A percentile compares a stretch with the other conserved stretches of the same genome.
Conservation (phyloP, 2,113 vertebrate species). For the Sceloporus tristichus region DNA sequence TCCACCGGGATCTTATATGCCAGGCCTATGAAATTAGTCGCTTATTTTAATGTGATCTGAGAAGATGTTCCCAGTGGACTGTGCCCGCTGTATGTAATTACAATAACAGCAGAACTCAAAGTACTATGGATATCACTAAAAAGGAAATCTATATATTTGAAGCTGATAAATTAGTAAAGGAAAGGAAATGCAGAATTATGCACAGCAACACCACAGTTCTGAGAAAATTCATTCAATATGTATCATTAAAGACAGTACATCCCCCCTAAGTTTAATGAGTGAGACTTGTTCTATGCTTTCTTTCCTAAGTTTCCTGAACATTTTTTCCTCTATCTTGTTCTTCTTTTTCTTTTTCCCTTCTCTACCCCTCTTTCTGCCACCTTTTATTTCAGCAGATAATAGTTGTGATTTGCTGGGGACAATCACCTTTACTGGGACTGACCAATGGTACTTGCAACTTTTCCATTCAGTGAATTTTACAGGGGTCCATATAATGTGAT, state of each 20-base stretch:
- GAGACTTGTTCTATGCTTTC: background rate
- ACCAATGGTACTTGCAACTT: background rate
- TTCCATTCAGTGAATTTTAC: background rate
- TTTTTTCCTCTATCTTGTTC: background rate
- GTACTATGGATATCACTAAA: background rate
- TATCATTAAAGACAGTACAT: background rate
- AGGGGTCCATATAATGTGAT: background rate
- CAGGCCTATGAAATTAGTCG: constrained; percentile 15
- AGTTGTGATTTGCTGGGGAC: background rate
- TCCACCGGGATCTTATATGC: constrained; percentile 13
- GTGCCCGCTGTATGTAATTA: background rate
- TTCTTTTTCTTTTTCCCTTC: background rate
- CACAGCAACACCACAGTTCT: background rate
- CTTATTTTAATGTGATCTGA: background rate
- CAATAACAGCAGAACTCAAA: constrained; percentile 16
- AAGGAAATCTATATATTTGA: constrained; percentile 23
- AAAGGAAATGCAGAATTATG: background rate
- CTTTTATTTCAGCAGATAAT: background rate
- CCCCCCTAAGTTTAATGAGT: constrained; percentile 12
- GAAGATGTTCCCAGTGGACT: background rate
- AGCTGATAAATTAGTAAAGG: constrained; percentile 15
- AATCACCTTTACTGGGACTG: too few relatives aligned
- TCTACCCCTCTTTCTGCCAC: background rate
- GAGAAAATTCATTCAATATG: background rate
- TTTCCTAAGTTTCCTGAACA: background rate